Percentiles rank a stretch among this genome's conserved stretches.
These are phyloP conservation scores for Myotis davidii DNA, from an alignment of 2,113 vertebrate species.

Conservation along the genomic window DNA sequence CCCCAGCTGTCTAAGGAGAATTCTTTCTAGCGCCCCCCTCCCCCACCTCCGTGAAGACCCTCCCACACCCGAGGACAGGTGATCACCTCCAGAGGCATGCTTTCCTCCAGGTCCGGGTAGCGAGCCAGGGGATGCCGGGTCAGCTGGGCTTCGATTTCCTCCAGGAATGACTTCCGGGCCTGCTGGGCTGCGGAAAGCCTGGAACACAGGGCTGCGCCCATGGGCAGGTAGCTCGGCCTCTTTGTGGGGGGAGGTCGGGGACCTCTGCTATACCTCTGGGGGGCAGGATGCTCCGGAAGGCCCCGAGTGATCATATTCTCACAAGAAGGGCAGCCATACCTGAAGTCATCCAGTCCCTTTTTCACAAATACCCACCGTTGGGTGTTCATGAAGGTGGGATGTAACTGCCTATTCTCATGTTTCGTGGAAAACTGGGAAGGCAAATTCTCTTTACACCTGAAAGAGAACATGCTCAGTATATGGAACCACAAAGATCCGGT, in stretches of 20 bases:
- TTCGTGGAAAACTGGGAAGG: constrained; percentile 75
- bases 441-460: constrained; percentile 85
- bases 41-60: not conserved
- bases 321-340: constrained; percentile 53
- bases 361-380: constrained; percentile 81
- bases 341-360: constrained; percentile 79
- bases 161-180: constrained; percentile 61
- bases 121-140: constrained; percentile 79
- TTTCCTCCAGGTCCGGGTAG: constrained; percentile 82
- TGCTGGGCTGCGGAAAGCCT: constrained; percentile 80
- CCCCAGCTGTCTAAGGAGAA: not conserved
- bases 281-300: constrained; percentile 32
- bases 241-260: not conserved
- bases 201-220: constrained; percentile 76
- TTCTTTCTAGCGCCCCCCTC: not conserved
- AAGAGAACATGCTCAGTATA: not conserved
- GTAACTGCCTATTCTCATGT: constrained; percentile 31
- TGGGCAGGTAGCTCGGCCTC: constrained; percentile 61
- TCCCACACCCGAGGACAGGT: not conserved
- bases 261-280: constrained; percentile 58
- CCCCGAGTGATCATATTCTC: not conserved
- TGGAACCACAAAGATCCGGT: not conserved
- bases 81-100: constrained; percentile 83
- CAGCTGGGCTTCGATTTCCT: constrained; percentile 74
- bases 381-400: constrained; percentile 66